Percentiles rank a stretch among this genome's conserved stretches.
Evolutionary conservation across 2,888 invertebrate species (phyloP).

Genomic region (Chironomus riparius): DNA sequence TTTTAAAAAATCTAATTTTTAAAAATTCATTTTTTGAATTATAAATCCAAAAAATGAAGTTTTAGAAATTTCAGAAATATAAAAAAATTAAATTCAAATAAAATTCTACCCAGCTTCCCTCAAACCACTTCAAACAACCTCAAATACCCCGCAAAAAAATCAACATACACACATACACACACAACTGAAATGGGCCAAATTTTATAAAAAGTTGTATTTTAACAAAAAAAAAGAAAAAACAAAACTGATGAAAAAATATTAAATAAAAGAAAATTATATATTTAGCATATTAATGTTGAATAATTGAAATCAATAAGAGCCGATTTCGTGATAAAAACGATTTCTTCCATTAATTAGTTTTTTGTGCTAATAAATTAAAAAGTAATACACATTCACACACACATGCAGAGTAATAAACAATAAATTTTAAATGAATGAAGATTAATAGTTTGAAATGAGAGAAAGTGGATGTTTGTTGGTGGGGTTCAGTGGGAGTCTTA

Average conservation of each 20-base stretch:
- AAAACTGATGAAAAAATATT: not conserved
- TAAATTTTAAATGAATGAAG: no score
- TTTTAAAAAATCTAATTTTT: no score
- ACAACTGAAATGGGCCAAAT: constrained; percentile 26
- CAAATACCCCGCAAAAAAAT: not conserved
- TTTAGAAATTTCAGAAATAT: no score
- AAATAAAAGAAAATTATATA: not conserved
- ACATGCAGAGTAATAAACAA: not conserved
- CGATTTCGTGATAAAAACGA: constrained; percentile 1
- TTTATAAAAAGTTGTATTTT: constrained; percentile 25
- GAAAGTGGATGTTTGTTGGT: no score
- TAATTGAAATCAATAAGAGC: constrained; percentile 1
- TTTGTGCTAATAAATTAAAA: not conserved
- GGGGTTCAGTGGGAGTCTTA: no score
- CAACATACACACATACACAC: not conserved
- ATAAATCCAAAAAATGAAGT: no score
- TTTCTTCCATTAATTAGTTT: not conserved
- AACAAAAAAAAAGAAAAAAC: not conserved
- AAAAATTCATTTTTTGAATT: no score
- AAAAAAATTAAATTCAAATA: no score
- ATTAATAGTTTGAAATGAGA: no score
- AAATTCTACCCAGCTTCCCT: no score
- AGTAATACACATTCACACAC: not conserved
- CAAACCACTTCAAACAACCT: no score
- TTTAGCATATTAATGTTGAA: constrained; percentile 16